phyloP scores from a whole-genome alignment of 1,140 invertebrate species.

The Pseudomyrmex sp. region DNA sequence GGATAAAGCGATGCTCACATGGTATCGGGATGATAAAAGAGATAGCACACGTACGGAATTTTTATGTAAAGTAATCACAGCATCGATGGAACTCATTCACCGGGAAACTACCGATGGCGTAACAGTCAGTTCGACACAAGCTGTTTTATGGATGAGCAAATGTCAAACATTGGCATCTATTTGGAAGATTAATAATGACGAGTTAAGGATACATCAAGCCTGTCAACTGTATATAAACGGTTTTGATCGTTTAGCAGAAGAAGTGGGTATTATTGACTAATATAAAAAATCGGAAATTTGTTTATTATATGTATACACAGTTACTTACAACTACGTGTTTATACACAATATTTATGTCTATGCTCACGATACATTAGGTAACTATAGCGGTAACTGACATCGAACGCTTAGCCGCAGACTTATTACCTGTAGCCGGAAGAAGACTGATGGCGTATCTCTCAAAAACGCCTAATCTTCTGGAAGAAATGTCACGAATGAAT shows the following conservation, averaged over 20 bases:
- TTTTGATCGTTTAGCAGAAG: constrained; percentile 91
- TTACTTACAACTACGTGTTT: background rate
- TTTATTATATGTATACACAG: constrained; percentile 42
- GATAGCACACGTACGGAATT: constrained; percentile 87
- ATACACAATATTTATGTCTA: background rate
- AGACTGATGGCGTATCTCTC: constrained; percentile 89
- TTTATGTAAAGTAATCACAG: constrained; percentile 88
- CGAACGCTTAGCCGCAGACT: constrained; percentile 87
- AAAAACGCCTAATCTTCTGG: constrained; percentile 86
- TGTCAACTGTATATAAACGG: constrained; percentile 91
- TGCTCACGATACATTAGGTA: constrained; percentile 80
- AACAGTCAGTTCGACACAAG: constrained; percentile 86
- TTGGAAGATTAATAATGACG: constrained; percentile 92
- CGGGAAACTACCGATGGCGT: constrained; percentile 85
- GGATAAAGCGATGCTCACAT: constrained; percentile 81
- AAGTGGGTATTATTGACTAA: constrained; percentile 83
- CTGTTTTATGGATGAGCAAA: constrained; percentile 89
- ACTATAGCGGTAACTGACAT: constrained; percentile 88
- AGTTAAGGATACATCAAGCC: constrained; percentile 91
- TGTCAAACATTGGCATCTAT: constrained; percentile 90
- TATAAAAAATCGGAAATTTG: background rate
- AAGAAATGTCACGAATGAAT: constrained; percentile 89
- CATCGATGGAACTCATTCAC: constrained; percentile 87
- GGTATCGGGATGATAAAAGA: constrained; percentile 83
- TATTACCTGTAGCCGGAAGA: constrained; percentile 90